phyloP scores from a whole-genome alignment of 2,888 invertebrate species.

The Melieria omissa region DNA sequence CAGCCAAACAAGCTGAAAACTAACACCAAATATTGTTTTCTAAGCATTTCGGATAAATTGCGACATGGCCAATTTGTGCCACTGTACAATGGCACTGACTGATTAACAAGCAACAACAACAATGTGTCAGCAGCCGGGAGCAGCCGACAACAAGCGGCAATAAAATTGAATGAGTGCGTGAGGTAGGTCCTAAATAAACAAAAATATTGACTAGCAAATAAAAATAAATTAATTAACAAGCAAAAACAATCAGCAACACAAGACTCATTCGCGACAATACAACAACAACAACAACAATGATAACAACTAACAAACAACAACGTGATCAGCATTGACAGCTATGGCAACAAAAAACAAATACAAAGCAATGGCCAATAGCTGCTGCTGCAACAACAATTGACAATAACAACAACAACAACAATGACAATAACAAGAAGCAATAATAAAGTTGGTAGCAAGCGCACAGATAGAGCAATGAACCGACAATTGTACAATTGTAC shows the following conservation, averaged over 20 bases:
- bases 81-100: no score
- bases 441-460: not conserved
- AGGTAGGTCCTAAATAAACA: no score
- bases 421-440: conserved; percentile 3
- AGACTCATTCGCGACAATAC: not conserved
- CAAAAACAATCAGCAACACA: not conserved
- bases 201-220: not conserved
- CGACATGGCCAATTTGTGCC: no score
- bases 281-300: conserved; percentile 5
- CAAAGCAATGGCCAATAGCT: conserved; percentile 9
- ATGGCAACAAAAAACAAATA: conserved; percentile 8
- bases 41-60: no score
- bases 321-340: not conserved
- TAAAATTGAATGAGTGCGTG: no score
- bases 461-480: conserved; percentile 27
- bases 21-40: no score
- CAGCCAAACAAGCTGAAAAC: no score
- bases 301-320: conserved; percentile 4
- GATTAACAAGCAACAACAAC: no score
- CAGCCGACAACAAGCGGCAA: no score
- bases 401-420: conserved; percentile 27
- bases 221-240: conserved; percentile 3
- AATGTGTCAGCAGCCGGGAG: no score
- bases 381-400: conserved; percentile 19
- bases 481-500: conserved; percentile 17